Evolutionary conservation across 2,113 vertebrate species (phyloP), one percentile per base, ranked within the genome.

Genomic region (Tympanuchus pallidicinctus): DNA sequence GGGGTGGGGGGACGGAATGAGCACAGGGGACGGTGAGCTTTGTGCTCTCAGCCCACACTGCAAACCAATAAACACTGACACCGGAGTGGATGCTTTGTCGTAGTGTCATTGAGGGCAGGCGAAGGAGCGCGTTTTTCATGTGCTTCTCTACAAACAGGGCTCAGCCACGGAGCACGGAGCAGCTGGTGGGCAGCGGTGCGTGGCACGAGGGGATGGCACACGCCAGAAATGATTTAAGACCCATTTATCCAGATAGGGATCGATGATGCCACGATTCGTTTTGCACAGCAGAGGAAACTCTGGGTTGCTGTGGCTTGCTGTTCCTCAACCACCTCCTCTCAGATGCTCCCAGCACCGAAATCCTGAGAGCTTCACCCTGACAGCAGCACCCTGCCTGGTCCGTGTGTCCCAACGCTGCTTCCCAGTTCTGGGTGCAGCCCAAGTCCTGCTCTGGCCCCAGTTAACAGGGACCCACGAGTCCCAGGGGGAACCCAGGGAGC

Each of bases 61-160:
- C 77, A 88, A 65, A 59, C 65, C 69, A 95, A 96, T 96, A 96
- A 96, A 96, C 74, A 15, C 72, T 90, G 76, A 76, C 88, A 52
- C 22, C 14, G 60, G 89, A 90, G 4, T 6, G 24, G 54, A 45
- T 75, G 45, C 2, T 28, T 60, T 45, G 0, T 28, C 56, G 34
- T 12, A 3, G 63, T 6, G 32, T 88, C 30, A 2, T 80, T 92
- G 65, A 8, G 0, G 50, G 64, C 20, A 38, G 54, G 42, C 4
- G 22, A 59, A 34, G 25, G 27, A 52, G 13, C 15, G n/a, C 59
- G 48, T 0, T 4, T 28, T n/a, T 43, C 61, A 17, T 18, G n/a
- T 70, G 42, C 0, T 74, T 80, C 74, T 66, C 94, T 90, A 75
- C 88, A 82, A 92, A 93, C 52, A 81, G 61, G 69, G 10, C 30